A percentile compares a stretch with the other conserved stretches of the same genome.
These are phyloP conservation scores for Chironomus tepperi DNA, from an alignment of 1,140 invertebrate species.

Conservation along the genomic window DNA sequence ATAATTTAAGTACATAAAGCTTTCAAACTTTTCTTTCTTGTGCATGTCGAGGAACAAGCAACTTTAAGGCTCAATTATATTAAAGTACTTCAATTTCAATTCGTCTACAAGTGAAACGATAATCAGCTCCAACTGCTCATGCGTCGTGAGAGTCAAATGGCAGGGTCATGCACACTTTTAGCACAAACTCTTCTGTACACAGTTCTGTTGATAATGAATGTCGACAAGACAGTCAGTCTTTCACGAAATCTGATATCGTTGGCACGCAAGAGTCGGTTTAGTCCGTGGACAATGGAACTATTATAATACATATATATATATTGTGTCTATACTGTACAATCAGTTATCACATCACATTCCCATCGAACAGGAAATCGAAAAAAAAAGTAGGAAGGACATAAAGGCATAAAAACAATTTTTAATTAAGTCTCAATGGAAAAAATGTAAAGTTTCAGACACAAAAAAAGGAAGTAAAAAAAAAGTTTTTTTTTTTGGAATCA, in stretches of 20 bases:
- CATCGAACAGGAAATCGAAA: slow-evolving; percentile 6
- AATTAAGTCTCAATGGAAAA: neutral
- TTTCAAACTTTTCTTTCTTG: neutral
- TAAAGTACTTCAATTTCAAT: slow-evolving; percentile 1
- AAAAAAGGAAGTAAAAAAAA: neutral
- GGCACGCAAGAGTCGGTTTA: neutral
- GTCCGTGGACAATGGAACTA: neutral
- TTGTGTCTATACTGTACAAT: neutral
- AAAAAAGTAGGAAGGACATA: neutral
- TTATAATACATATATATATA: too few species aligned
- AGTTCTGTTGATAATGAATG: neutral
- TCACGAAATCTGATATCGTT: neutral
- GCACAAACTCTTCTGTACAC: neutral
- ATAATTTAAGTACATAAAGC: too few species aligned
- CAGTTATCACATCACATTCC: neutral
- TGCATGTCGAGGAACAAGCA: neutral
- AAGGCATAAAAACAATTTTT: neutral
- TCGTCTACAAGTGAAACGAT: neutral
- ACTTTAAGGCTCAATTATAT: neutral
- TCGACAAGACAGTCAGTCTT: slow-evolving; percentile 1
- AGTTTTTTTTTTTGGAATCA: too few species aligned
- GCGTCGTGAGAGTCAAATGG: neutral
- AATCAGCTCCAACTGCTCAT: neutral
- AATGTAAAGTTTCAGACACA: neutral
- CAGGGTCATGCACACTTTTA: neutral